These are phyloP conservation scores for Sardinella longiceps DNA, from an alignment of 2,797 vertebrate species.

Conservation along the genomic window DNA sequence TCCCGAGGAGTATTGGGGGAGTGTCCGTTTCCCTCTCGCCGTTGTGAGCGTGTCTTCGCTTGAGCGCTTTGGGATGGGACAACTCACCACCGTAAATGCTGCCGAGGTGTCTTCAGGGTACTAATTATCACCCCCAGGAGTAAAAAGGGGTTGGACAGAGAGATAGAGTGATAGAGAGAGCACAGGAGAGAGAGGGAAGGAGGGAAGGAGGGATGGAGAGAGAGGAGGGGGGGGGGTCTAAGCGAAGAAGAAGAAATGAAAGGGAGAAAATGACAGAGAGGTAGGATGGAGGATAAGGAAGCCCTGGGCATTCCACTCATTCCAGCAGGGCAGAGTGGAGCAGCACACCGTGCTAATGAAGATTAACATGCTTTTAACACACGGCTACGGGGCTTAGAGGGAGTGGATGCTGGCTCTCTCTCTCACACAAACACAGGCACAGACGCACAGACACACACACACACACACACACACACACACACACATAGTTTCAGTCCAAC, in stretches of 20 bases:
- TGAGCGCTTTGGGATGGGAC: background rate
- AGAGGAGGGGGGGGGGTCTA: background rate
- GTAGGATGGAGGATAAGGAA: constrained; percentile 1
- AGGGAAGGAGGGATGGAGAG: background rate
- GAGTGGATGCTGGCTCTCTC: background rate
- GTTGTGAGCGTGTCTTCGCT: background rate
- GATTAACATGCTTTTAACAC: constrained; percentile 57
- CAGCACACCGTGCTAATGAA: constrained; percentile 50
- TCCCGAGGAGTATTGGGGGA: background rate
- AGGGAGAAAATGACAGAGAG: background rate
- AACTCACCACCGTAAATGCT: background rate
- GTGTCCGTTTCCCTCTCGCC: background rate
- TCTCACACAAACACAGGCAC: background rate
- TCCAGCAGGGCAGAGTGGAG: constrained; percentile 39
- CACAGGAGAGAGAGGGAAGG: background rate
- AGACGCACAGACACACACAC: background rate
- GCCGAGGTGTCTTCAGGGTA: background rate
- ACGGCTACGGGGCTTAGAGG: constrained; percentile 22
- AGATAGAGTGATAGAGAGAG: background rate
- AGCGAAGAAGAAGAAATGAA: background rate
- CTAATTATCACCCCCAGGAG: background rate
- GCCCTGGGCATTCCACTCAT: constrained; percentile 62
- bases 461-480: background rate
- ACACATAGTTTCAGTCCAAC: background rate
- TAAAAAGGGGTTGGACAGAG: constrained; percentile 4